Evolutionary conservation across 2,797 vertebrate species (phyloP).

Genomic region (Scomberomorus guttatus): DNA sequence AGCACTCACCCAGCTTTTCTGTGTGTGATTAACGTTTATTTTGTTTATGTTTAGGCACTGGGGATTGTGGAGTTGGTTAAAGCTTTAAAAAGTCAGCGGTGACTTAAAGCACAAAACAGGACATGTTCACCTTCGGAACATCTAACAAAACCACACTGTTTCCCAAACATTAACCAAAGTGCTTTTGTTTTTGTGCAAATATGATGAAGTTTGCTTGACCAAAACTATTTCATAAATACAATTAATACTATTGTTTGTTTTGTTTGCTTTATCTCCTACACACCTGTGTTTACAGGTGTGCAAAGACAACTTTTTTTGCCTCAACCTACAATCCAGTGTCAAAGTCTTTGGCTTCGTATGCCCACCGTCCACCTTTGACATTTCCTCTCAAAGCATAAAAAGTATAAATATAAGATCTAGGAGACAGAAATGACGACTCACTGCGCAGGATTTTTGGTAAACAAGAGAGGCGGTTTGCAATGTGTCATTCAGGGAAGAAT

Average conservation of each 20-base stretch:
- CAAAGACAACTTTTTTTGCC: no score
- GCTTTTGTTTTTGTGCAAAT: not conserved
- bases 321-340: not conserved
- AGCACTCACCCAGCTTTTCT: not conserved
- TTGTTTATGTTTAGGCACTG: not conserved
- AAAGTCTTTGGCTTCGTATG: not conserved
- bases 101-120: not conserved
- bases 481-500: constrained; percentile 30
- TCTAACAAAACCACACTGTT: not conserved
- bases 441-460: constrained; percentile 23
- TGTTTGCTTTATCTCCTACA: no score
- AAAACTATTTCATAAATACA: no score
- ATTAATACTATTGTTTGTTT: no score
- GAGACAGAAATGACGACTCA: constrained; percentile 6
- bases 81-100: no score
- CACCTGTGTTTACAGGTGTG: no score
- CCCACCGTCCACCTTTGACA: not conserved
- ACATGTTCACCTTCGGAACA: not conserved
- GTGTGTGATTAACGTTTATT: not conserved
- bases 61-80: not conserved
- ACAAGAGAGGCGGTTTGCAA: constrained; percentile 29
- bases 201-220: no score
- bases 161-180: not conserved
- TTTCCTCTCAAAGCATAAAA: not conserved
- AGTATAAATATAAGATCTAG: not conserved